These are phyloP conservation scores for Amyelois transitella DNA, from an alignment of 1,140 invertebrate genomes.

Conservation along the genomic window DNA sequence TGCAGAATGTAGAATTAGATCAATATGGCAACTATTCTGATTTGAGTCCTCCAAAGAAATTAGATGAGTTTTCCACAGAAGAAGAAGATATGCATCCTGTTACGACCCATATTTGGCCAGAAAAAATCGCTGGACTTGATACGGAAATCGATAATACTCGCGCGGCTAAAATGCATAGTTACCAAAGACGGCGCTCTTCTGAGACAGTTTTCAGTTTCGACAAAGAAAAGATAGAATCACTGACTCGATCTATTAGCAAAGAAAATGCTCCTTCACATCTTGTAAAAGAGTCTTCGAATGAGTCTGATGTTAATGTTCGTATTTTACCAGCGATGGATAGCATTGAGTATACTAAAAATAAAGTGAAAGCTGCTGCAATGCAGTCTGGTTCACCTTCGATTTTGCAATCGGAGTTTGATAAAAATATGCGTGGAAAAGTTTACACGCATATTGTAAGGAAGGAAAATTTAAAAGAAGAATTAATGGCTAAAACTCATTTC, in stretches of 20 bases:
- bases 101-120: conserved; percentile 76
- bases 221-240: conserved; percentile 80
- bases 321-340: conserved; percentile 74
- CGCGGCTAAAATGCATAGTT: conserved; percentile 62
- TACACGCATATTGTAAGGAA: conserved; percentile 72
- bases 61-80: conserved; percentile 58
- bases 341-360: conserved; percentile 74
- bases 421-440: conserved; percentile 74
- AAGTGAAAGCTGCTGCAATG: conserved; percentile 54
- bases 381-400: conserved; percentile 45
- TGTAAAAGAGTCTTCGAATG: conserved; percentile 74
- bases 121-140: conserved; percentile 72
- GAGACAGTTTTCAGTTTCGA: conserved; percentile 82
- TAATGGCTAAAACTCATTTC: conserved; percentile 78
- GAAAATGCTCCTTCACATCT: conserved; percentile 59
- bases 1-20: conserved; percentile 81
- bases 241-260: conserved; percentile 74
- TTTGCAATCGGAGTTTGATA: conserved; percentile 77
- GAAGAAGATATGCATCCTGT: conserved; percentile 53
- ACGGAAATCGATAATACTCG: conserved; percentile 71
- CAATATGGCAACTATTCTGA: conserved; percentile 72
- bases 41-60: conserved; percentile 55
- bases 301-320: conserved; percentile 71
- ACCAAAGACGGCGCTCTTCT: conserved; percentile 71
- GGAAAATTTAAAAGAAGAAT: conserved; percentile 76